Evolutionary conservation across 2,797 vertebrate genomes (phyloP).

Genomic region (Tachyglossus aculeatus): DNA sequence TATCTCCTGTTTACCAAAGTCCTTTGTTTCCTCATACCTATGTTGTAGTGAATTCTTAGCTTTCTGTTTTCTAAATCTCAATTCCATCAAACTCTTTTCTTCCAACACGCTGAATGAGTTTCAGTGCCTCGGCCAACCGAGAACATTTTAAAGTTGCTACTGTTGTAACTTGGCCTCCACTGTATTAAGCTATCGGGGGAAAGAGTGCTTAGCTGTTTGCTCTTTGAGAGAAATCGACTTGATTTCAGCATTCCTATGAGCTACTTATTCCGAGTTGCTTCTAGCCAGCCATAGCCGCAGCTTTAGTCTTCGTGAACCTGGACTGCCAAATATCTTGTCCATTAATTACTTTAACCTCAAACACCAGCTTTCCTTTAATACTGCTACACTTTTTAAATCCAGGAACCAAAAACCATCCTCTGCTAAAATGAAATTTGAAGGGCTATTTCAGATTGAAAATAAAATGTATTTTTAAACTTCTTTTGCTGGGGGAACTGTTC

Average conservation of each 20-base stretch:
- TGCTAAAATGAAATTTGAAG: too few species aligned
- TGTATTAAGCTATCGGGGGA: too few species aligned
- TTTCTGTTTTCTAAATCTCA: not conserved
- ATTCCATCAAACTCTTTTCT: not conserved
- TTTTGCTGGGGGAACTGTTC: too few species aligned
- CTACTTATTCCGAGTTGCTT: not conserved
- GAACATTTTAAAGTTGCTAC: not conserved
- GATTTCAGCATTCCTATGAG: too few species aligned
- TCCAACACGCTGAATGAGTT: not conserved
- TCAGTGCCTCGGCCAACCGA: not conserved
- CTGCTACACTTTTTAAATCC: too few species aligned
- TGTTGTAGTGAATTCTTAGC: not conserved
- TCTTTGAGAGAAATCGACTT: too few species aligned
- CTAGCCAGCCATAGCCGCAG: not conserved
- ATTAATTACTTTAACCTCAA: not conserved
- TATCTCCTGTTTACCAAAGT: slow-evolving; percentile 27
- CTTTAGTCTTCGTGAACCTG: not conserved
- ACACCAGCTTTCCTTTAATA: too few species aligned
- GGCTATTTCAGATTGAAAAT: too few species aligned
- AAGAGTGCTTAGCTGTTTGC: too few species aligned
- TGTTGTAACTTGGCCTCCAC: too few species aligned
- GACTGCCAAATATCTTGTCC: not conserved
- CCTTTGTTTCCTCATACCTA: not conserved
- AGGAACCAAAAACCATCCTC: too few species aligned
- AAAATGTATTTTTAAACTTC: too few species aligned